These are phyloP conservation scores for Oscheius sp. DNA, from an alignment of 1,140 invertebrate species.

Conservation along the genomic window DNA sequence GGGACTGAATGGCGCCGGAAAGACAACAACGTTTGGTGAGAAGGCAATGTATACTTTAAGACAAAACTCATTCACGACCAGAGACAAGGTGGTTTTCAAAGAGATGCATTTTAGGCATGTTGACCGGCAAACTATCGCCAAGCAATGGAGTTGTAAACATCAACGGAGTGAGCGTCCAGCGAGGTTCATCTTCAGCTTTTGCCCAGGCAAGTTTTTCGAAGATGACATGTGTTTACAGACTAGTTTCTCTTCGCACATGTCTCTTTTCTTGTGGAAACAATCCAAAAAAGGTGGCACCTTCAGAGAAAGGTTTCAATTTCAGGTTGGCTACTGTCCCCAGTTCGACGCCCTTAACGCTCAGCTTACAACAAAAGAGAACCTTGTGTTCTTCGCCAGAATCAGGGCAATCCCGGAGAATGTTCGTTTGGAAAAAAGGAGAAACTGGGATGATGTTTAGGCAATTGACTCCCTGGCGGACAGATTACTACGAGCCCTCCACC, in stretches of 20 bases:
- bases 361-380: conserved; percentile 68
- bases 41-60: no score
- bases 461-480: conserved; percentile 44
- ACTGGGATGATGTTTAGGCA: not conserved
- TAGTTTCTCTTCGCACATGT: no score
- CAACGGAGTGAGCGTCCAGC: not conserved
- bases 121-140: conserved; percentile 12
- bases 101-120: conserved; percentile 7
- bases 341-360: conserved; percentile 75
- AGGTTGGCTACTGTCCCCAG: conserved; percentile 76
- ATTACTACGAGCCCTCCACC: conserved; percentile 63
- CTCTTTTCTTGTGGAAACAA: no score
- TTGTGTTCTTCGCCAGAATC: conserved; percentile 66
- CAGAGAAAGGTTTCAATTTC: not conserved
- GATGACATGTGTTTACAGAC: no score
- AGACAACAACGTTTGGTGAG: conserved; percentile 85
- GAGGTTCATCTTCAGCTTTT: not conserved
- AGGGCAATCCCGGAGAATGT: conserved; percentile 59
- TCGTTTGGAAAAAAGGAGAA: not conserved
- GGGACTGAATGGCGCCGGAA: conserved; percentile 73
- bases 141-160: conserved; percentile 20
- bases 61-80: no score
- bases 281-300: no score
- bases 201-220: no score
- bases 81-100: no score